Evolutionary conservation across 2,113 vertebrate species (phyloP).

Genomic region (Dromiciops gliroides): DNA sequence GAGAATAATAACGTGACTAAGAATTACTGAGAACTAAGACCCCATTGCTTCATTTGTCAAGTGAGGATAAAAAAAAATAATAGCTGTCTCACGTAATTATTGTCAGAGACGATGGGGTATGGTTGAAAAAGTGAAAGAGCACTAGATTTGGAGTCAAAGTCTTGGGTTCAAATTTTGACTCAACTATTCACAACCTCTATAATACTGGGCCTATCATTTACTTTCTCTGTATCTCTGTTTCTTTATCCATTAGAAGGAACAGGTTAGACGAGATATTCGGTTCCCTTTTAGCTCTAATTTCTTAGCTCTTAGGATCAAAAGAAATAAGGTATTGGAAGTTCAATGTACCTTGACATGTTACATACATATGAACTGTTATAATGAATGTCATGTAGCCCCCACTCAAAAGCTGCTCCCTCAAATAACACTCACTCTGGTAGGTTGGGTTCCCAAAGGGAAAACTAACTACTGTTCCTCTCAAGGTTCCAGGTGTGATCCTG

Average conservation of each 20-base stretch:
- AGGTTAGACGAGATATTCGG: neutral
- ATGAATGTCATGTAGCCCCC: too few species aligned
- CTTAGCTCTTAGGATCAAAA: neutral
- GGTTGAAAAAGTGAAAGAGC: neutral
- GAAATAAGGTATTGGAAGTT: neutral
- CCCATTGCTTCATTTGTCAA: neutral
- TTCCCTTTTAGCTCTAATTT: slow-evolving; percentile 53
- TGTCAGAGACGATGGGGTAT: neutral
- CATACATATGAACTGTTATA: too few species aligned
- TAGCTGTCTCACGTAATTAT: neutral
- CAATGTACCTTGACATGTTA: neutral
- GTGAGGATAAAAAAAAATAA: neutral
- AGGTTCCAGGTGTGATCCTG: too few species aligned
- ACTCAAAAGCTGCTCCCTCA: neutral
- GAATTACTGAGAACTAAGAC: neutral
- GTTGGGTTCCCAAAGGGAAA: neutral
- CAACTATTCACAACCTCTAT: neutral
- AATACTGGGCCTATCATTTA: slow-evolving; percentile 12
- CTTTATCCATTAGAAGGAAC: neutral
- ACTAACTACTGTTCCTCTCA: neutral
- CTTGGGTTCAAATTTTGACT: neutral
- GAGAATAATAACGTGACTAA: neutral
- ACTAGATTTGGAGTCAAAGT: neutral
- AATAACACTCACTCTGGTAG: neutral
- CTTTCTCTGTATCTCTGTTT: neutral